Conservation (phyloP, 2,888 invertebrate species). For the Abrostola triplasia region DNA sequence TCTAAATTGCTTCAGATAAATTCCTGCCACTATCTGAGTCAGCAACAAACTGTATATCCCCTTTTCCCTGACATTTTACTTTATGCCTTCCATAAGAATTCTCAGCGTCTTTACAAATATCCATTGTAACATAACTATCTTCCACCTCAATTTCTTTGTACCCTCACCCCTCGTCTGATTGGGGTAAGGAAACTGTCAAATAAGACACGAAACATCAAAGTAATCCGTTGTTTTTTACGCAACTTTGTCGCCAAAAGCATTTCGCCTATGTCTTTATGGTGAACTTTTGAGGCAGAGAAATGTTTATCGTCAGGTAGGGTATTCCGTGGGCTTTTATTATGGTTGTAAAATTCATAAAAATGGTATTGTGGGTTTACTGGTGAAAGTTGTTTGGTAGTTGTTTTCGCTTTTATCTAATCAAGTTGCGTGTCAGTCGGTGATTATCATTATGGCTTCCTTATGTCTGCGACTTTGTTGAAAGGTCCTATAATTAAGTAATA, state of each 20-base stretch:
- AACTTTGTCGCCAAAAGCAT: slow-evolving; percentile 41
- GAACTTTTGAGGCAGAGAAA: slow-evolving; percentile 34
- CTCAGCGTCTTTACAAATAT: slow-evolving; percentile 25
- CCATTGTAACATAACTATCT: slow-evolving; percentile 35
- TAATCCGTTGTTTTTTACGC: slow-evolving; percentile 31
- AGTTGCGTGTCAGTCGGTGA: slow-evolving; percentile 17
- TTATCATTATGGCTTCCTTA: slow-evolving; percentile 26
- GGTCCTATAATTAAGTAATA: neutral
- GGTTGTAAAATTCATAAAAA: slow-evolving; percentile 49
- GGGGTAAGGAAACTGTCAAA: slow-evolving; percentile 57
- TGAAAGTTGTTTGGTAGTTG: slow-evolving; percentile 30
- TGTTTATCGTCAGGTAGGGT: slow-evolving; percentile 39
- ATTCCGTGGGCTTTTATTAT: slow-evolving; percentile 38
- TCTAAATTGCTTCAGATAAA: neutral
- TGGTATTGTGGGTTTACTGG: slow-evolving; percentile 29
- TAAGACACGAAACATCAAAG: slow-evolving; percentile 42
- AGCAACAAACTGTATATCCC: slow-evolving; percentile 6
- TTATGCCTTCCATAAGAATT: slow-evolving; percentile 9
- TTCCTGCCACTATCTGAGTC: slow-evolving; percentile 6
- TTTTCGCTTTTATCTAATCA: slow-evolving; percentile 38
- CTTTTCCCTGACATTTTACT: slow-evolving; percentile 16
- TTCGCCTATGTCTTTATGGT: slow-evolving; percentile 41
- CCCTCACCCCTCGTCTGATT: slow-evolving; percentile 33
- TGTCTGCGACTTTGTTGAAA: slow-evolving; percentile 2
- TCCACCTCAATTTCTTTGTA: slow-evolving; percentile 32